Evolutionary conservation across 2,888 invertebrate genomes (phyloP), one percentile per base, ranked within the genome.

Genomic region (Clusia tigrina): DNA sequence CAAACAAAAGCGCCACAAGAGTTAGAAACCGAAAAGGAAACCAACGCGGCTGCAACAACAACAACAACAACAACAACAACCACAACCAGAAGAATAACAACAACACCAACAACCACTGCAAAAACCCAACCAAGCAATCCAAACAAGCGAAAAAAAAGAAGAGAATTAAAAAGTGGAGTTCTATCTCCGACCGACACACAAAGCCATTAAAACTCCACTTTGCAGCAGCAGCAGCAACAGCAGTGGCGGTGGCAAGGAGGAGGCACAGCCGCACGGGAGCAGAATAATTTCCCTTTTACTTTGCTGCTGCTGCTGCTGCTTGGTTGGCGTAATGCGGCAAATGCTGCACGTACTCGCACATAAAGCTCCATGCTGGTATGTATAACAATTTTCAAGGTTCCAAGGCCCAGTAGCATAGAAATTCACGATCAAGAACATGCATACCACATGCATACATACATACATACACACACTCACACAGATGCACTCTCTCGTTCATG

Each of bases 381-480:
- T 52, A 63, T 64, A 69, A 68, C 67, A 70, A 69, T 71, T 70
- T 74, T 68, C 67, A 74, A 78, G 75, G 72, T 78, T 79, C 75
- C 79, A 78, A 79, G 80, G 78, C 78, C 80, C 78, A 79, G 79
- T 79, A 79, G 80, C 79, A 80, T 80, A 79, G 81, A 80, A 79
- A 80, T 78, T 79, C 78, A 78, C 77, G 79, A 80, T 80, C 81
- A 80, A 78, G 79, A 80, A 79, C 77, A 78, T n/a, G n/a, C n/a
- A n/a, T n/a, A n/a, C n/a, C n/a, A n/a, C n/a, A n/a, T n/a, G n/a
- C n/a, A n/a, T n/a, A n/a, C n/a, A n/a, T n/a, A n/a, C n/a, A n/a
- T n/a, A n/a, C n/a, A n/a, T n/a, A n/a, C n/a, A n/a, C n/a, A n/a
- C n/a, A n/a, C n/a, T n/a, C n/a, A n/a, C n/a, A n/a, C n/a, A n/a